Evolutionary conservation across 2,797 vertebrate species (phyloP).

Genomic region (Myoxocephalus aenaeus): DNA sequence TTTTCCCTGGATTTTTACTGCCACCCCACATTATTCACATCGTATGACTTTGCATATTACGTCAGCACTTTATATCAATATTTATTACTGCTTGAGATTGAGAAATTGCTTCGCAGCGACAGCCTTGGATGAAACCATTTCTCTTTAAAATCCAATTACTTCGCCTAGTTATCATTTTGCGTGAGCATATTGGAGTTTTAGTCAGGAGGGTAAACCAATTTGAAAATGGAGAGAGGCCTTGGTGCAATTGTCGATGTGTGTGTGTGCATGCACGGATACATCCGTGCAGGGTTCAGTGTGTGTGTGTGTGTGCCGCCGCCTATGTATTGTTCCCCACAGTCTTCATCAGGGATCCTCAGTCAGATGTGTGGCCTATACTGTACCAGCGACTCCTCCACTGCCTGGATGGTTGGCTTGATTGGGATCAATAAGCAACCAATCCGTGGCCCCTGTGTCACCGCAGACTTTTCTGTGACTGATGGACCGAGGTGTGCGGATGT

Average conservation of each 20-base stretch:
- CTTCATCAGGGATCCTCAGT: conserved; percentile 31
- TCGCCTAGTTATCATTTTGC: conserved; percentile 65
- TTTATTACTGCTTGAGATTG: conserved; percentile 52
- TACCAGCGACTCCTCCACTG: conserved; percentile 27
- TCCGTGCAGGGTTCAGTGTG: conserved; percentile 7
- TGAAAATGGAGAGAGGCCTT: conserved; percentile 57
- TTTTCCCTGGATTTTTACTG: conserved; percentile 26
- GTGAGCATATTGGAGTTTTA: conserved; percentile 49
- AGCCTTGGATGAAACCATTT: conserved; percentile 49
- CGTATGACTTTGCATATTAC: conserved; percentile 42
- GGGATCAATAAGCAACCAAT: conserved; percentile 60
- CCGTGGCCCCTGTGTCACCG: conserved; percentile 27
- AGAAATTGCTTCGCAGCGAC: conserved; percentile 39
- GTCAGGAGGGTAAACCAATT: conserved; percentile 65
- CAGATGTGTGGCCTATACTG: conserved; percentile 17
- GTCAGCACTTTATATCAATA: conserved; percentile 61
- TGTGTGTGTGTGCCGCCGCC: not conserved
- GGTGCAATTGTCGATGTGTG: conserved; percentile 58
- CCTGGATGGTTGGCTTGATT: conserved; percentile 49
- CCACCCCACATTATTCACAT: conserved; percentile 47
- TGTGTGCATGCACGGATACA: not conserved
- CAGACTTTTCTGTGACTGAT: conserved; percentile 31
- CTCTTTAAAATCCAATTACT: conserved; percentile 70
- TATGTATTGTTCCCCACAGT: conserved; percentile 32
- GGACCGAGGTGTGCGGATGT: conserved; percentile 4